A percentile compares a stretch with the other conserved stretches of the same genome.
These are phyloP conservation scores for Pomacea canaliculata DNA, from an alignment of 2,888 invertebrate genomes.

Conservation along the genomic window DNA sequence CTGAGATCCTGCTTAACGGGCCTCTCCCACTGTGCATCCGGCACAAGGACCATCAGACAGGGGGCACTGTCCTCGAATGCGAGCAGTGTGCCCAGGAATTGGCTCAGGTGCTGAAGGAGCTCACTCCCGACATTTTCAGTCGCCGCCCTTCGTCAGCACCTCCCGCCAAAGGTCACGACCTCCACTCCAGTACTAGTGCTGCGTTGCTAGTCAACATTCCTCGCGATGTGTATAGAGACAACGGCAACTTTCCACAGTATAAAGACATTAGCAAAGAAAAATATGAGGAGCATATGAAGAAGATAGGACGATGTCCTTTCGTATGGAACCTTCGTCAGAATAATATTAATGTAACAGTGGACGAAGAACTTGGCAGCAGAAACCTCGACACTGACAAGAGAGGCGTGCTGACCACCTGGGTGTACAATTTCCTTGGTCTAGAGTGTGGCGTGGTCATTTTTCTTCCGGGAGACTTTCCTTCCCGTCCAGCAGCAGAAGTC, in stretches of 20 bases:
- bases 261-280: not conserved
- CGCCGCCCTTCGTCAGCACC: not conserved
- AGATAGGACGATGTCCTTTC: not conserved
- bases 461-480: conserved; percentile 1
- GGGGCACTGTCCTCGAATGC: not conserved
- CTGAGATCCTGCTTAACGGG: conserved; percentile 9
- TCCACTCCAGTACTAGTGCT: not conserved
- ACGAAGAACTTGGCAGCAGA: not conserved
- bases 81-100: not conserved
- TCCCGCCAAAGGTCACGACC: not conserved
- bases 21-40: conserved; percentile 9
- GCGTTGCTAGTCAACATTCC: conserved; percentile 13
- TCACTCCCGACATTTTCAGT: not conserved
- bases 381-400: not conserved
- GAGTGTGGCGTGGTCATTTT: conserved; percentile 8
- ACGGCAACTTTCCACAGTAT: not conserved
- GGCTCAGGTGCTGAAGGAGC: not conserved
- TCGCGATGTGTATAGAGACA: not conserved
- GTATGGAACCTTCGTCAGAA: not conserved
- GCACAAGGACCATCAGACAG: not conserved
- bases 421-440: conserved; percentile 21
- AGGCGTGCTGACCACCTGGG: conserved; percentile 1
- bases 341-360: not conserved
- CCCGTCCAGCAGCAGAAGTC: not conserved
- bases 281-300: conserved; percentile 1